Conservation (phyloP, 2,797 vertebrate genomes). For the Acrocephalus scirpaceus region DNA sequence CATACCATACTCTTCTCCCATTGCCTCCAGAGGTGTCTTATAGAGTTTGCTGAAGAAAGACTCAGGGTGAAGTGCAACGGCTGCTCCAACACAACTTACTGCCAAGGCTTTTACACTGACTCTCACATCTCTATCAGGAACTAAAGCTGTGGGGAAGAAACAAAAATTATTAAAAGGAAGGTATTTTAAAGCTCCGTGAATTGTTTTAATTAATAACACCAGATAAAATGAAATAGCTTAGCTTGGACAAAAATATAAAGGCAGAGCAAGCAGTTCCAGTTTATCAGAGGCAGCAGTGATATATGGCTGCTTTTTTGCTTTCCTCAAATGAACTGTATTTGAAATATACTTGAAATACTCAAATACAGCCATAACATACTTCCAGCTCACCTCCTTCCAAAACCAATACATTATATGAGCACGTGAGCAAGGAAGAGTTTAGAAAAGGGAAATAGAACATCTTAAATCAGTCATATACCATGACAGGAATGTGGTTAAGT, state of each 20-base stretch:
- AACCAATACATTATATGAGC: background rate
- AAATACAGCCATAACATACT: background rate
- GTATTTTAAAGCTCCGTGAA: background rate
- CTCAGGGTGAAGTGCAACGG: conserved; percentile 89
- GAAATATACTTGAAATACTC: background rate
- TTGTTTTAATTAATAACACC: background rate
- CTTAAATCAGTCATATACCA: background rate
- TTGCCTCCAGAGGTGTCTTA: conserved; percentile 82
- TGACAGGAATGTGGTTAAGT: background rate
- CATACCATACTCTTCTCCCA: conserved; percentile 79
- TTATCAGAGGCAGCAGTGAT: background rate
- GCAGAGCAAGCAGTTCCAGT: background rate
- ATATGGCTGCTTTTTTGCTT: rapidly evolving
- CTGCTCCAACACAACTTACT: conserved; percentile 92
- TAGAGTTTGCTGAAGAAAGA: conserved; percentile 94
- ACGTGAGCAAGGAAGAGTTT: background rate
- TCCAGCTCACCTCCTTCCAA: background rate
- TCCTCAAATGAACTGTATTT: background rate
- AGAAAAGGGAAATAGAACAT: background rate
- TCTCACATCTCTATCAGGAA: conserved; percentile 92
- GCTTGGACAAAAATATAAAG: background rate
- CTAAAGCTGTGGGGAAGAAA: conserved; percentile 78
- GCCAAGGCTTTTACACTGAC: conserved; percentile 98
- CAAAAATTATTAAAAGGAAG: background rate
- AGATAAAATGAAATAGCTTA: background rate